phyloP scores from a whole-genome alignment of 2,888 invertebrate species.

The Agelastica alni region DNA sequence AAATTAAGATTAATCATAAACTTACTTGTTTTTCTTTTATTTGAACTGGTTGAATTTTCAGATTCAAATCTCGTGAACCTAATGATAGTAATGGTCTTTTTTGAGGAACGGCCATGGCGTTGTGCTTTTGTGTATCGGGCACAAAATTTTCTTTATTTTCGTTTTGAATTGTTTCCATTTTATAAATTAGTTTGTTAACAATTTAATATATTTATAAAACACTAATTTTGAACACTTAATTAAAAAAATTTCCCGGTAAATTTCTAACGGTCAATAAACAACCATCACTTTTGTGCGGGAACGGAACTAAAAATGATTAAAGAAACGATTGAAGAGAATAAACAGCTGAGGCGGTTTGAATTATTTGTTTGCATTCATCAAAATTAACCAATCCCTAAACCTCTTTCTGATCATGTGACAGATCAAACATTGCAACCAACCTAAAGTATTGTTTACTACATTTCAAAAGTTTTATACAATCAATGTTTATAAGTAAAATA shows the following conservation, averaged over 20 bases:
- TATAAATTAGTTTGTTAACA: too few species aligned
- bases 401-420: background rate
- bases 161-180: constrained; percentile 75
- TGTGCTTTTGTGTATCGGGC: constrained; percentile 52
- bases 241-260: constrained; percentile 13
- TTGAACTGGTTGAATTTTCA: constrained; percentile 6
- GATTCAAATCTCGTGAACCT: constrained; percentile 58
- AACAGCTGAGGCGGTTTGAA: constrained; percentile 35
- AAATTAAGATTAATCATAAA: too few species aligned
- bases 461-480: too few species aligned
- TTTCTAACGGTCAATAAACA: constrained; percentile 24
- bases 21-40: constrained; percentile 47
- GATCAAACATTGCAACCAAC: background rate
- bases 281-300: constrained; percentile 16
- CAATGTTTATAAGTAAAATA: too few species aligned
- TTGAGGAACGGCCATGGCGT: constrained; percentile 51
- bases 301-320: constrained; percentile 1
- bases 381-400: constrained; percentile 3
- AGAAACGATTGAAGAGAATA: background rate
- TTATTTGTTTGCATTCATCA: constrained; percentile 1
- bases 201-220: too few species aligned
- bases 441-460: too few species aligned
- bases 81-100: constrained; percentile 66
- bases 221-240: background rate
- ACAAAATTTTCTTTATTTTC: constrained; percentile 77